Base-by-base conservation (phyloP, 1,140 invertebrate species). In the Temnothorax longispinosus region DNA sequence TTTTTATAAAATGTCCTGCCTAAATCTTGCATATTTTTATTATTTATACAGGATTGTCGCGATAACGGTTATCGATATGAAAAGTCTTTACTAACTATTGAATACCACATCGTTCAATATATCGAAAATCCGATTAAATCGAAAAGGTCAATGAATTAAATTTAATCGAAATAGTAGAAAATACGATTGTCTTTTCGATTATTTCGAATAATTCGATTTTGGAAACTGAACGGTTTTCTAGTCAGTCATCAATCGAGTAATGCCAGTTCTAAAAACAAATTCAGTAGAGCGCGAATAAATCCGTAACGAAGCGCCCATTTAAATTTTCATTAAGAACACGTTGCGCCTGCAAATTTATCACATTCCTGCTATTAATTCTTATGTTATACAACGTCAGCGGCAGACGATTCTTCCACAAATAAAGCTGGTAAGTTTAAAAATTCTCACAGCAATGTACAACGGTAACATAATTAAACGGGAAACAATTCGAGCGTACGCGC, bases 141-240 rank as follows among this genome's bases (percentile, higher is more conserved):
- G 56, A 84, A 74, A 84, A 84, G 41, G 67, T 75, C 69, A 84
- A 50, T 75, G 54, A 74, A 84, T 75, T 69, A 84, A 27, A 74
- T 84, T 84, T 84, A 84, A 84, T 84, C 27, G 80, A 82, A 82
- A 81, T 72, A 18, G 47, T 11, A 21, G 52, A 71, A 82, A 72
- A 84, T 50, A 75, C 69, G 32, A 84, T 84, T 74, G 80, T 84
- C 69, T 47, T 81, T 81, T 75, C 67, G 67, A 82, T 82, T 82
- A 82, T 82, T 60, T 44, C 27, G 69, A 75, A 56, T 84, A 84
- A 84, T 74, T 74, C 80, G n/a, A 84, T 84, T 84, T 74, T 56
- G 41, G 11, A 38, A 47, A 74, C 18, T 50, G 54, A 74, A 84
- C 11, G 69, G 8, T 60, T 84, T 60, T 35, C 27, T n/a, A 38